These are phyloP conservation scores for Danionella cerebrum DNA, from an alignment of 2,113 vertebrate genomes.

Conservation along the genomic window DNA sequence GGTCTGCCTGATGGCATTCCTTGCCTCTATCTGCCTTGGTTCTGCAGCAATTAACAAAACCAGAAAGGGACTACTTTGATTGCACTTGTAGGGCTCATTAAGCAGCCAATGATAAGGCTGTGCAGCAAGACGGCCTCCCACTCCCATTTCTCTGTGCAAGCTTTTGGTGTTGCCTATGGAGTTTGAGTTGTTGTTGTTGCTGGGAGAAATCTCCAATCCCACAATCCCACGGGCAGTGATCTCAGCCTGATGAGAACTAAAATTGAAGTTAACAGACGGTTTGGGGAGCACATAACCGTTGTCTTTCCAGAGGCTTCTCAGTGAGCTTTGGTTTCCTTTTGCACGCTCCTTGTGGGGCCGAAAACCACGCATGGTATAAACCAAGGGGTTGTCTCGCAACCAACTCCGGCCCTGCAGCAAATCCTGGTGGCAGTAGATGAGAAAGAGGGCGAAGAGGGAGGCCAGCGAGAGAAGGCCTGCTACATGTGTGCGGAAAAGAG, in stretches of 20 bases:
- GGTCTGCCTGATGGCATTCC: slow-evolving; percentile 86
- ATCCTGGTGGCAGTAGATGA: slow-evolving; percentile 88
- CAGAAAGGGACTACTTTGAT: slow-evolving; percentile 78
- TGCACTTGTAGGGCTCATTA: slow-evolving; percentile 87
- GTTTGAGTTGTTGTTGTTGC: slow-evolving; percentile 74
- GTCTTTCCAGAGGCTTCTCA: slow-evolving; percentile 79
- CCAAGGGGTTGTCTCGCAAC: slow-evolving; percentile 82
- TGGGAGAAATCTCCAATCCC: slow-evolving; percentile 83
- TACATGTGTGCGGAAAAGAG: slow-evolving; percentile 85
- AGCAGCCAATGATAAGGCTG: slow-evolving; percentile 87
- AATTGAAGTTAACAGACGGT: slow-evolving; percentile 70
- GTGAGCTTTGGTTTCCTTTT: slow-evolving; percentile 80
- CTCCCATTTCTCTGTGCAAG: slow-evolving; percentile 82
- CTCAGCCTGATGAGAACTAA: slow-evolving; percentile 76
- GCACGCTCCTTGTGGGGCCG: slow-evolving; percentile 71
- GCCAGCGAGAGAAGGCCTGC: slow-evolving; percentile 82
- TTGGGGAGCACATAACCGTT: slow-evolving; percentile 68
- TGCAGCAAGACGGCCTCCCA: slow-evolving; percentile 64
- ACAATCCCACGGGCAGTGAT: slow-evolving; percentile 58
- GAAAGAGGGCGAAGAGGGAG: slow-evolving; percentile 82
- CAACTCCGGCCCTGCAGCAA: slow-evolving; percentile 80
- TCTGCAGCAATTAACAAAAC: slow-evolving; percentile 87
- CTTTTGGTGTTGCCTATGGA: slow-evolving; percentile 85
- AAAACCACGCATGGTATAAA: slow-evolving; percentile 83
- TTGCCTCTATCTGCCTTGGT: slow-evolving; percentile 78